Evolutionary conservation across 2,888 invertebrate species (phyloP).

Genomic region (Stenolophus ochropezus): DNA sequence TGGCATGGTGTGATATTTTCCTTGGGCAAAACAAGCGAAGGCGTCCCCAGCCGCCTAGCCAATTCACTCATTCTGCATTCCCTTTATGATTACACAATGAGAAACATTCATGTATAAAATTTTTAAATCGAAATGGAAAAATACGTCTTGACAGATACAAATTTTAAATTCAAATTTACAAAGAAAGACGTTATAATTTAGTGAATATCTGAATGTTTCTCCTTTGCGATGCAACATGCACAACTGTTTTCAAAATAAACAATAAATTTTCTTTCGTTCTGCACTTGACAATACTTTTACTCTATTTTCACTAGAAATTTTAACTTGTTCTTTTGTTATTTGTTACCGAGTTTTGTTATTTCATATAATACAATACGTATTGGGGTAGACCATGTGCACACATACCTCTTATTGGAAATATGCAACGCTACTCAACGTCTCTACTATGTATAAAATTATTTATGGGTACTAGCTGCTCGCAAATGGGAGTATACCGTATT

Average conservation of each 20-base stretch:
- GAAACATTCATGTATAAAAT: conserved; percentile 41
- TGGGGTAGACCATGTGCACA: not conserved
- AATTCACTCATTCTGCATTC: conserved; percentile 30
- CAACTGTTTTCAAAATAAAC: conserved; percentile 36
- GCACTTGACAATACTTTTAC: not conserved
- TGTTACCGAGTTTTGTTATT: not conserved
- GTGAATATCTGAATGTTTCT: conserved; percentile 31
- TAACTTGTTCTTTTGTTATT: not conserved
- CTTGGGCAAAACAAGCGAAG: conserved; percentile 9
- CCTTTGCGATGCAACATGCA: conserved; percentile 27
- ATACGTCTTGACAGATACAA: conserved; percentile 34
- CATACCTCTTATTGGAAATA: not conserved
- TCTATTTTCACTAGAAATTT: not conserved
- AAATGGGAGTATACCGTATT: no score
- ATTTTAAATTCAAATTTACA: conserved; percentile 44
- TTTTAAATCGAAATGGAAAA: conserved; percentile 37
- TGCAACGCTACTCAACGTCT: not conserved
- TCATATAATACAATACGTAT: not conserved
- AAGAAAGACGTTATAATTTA: conserved; percentile 41
- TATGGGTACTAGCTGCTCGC: no score
- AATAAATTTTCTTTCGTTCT: conserved; percentile 12
- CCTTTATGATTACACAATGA: conserved; percentile 32
- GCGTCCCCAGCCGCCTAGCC: conserved; percentile 8
- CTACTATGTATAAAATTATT: no score
- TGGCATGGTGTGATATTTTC: conserved; percentile 6